These are phyloP conservation scores for Hydrolagus colliei DNA, from an alignment of 2,797 vertebrate genomes.

Conservation along the genomic window DNA sequence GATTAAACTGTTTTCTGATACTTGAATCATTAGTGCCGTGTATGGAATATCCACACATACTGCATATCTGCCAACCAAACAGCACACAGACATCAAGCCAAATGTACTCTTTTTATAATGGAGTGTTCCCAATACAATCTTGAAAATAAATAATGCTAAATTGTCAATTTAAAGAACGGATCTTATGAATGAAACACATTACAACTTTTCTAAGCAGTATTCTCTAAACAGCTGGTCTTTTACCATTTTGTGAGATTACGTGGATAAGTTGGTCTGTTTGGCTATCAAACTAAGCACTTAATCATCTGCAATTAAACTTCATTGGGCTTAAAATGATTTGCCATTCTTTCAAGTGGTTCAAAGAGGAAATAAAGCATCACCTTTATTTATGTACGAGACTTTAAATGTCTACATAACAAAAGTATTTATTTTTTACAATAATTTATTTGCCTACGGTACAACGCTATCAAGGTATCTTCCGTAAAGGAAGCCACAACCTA, in stretches of 20 bases:
- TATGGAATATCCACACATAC: too few species aligned
- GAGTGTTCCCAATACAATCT: not conserved
- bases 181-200: slow-evolving; percentile 24
- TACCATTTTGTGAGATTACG: slow-evolving; percentile 23
- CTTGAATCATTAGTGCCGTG: too few species aligned
- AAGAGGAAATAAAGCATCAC: slow-evolving; percentile 36
- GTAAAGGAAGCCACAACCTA: slow-evolving; percentile 67
- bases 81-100: not conserved
- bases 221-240: slow-evolving; percentile 20
- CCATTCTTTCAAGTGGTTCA: slow-evolving; percentile 40
- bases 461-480: slow-evolving; percentile 67
- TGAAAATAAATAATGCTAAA: slow-evolving; percentile 19
- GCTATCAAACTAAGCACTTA: slow-evolving; percentile 71
- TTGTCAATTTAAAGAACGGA: slow-evolving; percentile 8
- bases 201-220: slow-evolving; percentile 25
- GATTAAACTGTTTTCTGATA: too few species aligned
- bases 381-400: not conserved
- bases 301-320: slow-evolving; percentile 66
- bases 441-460: slow-evolving; percentile 76
- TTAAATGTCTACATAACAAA: not conserved
- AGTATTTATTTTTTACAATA: too few species aligned
- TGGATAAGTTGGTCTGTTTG: slow-evolving; percentile 56
- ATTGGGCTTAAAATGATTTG: slow-evolving; percentile 1
- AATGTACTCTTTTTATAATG: not conserved
- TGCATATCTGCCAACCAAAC: not conserved